Percentiles rank a stretch among this genome's conserved stretches.
Conservation (phyloP, 2,797 vertebrate genomes). For the Hyperoplus lanceolatus region DNA sequence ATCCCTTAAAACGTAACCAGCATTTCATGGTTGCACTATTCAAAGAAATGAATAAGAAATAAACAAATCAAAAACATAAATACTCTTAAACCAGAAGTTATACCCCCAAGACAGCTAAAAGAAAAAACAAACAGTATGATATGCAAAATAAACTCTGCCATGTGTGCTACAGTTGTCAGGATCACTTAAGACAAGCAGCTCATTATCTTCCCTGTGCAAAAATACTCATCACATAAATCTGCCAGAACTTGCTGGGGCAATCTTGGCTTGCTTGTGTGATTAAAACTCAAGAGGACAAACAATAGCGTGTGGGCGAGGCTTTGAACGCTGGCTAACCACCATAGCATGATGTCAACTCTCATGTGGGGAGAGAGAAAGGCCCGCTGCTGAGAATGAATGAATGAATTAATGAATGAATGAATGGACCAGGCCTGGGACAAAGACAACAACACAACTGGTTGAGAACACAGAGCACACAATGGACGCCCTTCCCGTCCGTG, state of each 20-base stretch:
- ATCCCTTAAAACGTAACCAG: neutral
- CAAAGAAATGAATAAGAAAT: neutral
- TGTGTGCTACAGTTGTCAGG: constrained; percentile 15
- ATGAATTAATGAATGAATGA: neutral
- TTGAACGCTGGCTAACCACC: constrained; percentile 31
- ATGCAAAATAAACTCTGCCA: constrained; percentile 32
- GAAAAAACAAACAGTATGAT: constrained; percentile 9
- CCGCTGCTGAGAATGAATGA: constrained; percentile 53
- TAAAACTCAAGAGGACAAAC: constrained; percentile 46
- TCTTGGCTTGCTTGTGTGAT: constrained; percentile 13
- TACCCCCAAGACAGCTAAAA: neutral
- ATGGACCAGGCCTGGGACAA: constrained; percentile 51
- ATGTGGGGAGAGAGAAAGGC: constrained; percentile 40
- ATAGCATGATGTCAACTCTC: constrained; percentile 46
- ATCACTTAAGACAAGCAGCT: constrained; percentile 16
- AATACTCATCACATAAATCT: constrained; percentile 28
- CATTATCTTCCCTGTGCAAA: constrained; percentile 15
- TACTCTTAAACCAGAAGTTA: neutral
- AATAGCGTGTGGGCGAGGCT: constrained; percentile 25
- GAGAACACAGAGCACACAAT: constrained; percentile 75
- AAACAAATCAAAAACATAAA: constrained; percentile 18
- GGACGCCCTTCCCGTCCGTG: constrained; percentile 44
- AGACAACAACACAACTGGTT: constrained; percentile 73
- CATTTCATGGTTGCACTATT: neutral
- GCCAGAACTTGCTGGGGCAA: constrained; percentile 29